Percentiles rank a stretch among this genome's conserved stretches.
Evolutionary conservation across 2,113 vertebrate species (phyloP).

Genomic region (Donacobius atricapilla): DNA sequence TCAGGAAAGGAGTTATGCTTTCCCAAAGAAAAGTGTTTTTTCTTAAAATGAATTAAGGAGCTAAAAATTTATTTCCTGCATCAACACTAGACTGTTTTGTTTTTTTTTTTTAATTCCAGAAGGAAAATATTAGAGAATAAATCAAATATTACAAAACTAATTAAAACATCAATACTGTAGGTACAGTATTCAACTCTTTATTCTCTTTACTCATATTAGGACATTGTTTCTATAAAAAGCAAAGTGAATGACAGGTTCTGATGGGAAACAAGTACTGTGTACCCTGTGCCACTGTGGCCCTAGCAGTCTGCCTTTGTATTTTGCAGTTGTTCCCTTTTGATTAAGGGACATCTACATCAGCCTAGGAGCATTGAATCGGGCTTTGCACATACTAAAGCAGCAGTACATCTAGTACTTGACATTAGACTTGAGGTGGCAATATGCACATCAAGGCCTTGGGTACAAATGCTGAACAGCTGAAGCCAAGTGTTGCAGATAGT

Average conservation of each 20-base stretch:
- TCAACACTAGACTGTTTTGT: not conserved
- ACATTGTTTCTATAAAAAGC: not conserved
- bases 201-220: not conserved
- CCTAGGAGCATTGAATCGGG: accelerated
- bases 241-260: not conserved
- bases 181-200: not conserved
- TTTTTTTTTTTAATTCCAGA: not conserved
- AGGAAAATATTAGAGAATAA: not conserved
- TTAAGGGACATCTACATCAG: not conserved
- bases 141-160: not conserved
- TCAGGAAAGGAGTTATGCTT: not conserved
- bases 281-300: not conserved
- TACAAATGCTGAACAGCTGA: not conserved
- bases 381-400: not conserved
- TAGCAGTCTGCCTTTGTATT: not conserved
- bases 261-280: not conserved
- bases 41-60: not conserved
- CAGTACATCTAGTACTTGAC: not conserved
- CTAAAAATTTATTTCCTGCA: not conserved
- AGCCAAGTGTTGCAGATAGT: not conserved
- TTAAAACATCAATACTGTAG: not conserved
- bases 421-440: not conserved
- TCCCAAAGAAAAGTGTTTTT: not conserved
- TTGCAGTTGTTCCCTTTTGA: not conserved
- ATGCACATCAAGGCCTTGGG: not conserved